Evolutionary conservation across 2,113 vertebrate species (phyloP).

Genomic region (Albula goreensis): DNA sequence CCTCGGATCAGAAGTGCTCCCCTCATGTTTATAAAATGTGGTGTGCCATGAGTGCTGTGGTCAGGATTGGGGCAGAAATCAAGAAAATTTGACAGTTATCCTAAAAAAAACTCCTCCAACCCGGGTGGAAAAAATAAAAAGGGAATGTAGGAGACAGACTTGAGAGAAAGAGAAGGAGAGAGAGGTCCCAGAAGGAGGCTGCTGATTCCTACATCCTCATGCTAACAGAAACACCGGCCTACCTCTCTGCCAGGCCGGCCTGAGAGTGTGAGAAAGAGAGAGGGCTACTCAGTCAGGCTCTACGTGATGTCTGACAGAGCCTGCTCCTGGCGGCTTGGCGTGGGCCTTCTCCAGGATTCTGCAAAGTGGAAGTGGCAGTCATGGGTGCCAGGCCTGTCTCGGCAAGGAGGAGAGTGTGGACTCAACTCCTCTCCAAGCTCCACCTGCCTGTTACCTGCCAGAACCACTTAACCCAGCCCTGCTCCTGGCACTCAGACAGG

Average conservation of each 20-base stretch:
- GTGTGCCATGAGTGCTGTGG: constrained; percentile 34
- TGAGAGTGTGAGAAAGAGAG: constrained; percentile 1
- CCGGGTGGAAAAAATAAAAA: constrained; percentile 43
- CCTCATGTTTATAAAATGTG: constrained; percentile 44
- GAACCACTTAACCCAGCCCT: constrained; percentile 11
- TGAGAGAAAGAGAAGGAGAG: constrained; percentile 17
- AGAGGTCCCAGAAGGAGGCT: not conserved
- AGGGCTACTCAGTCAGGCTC: not conserved
- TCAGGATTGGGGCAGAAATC: constrained; percentile 29
- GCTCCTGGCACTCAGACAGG: not conserved
- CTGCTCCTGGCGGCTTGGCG: not conserved
- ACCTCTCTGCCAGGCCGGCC: not conserved
- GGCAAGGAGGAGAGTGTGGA: not conserved
- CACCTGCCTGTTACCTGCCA: constrained; percentile 13
- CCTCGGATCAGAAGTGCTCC: constrained; percentile 61
- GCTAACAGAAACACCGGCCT: not conserved
- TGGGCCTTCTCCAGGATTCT: constrained; percentile 2
- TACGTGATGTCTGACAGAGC: not conserved
- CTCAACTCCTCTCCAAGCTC: not conserved
- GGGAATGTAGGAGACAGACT: constrained; percentile 10
- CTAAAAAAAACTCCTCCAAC: constrained; percentile 23
- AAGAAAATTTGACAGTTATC: constrained; percentile 34
- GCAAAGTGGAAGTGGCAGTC: constrained; percentile 11
- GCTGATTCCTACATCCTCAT: not conserved
- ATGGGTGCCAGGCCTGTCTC: not conserved